These are phyloP conservation scores for Nemapogon koenigi DNA, from an alignment of 2,888 invertebrate genomes.

Conservation along the genomic window DNA sequence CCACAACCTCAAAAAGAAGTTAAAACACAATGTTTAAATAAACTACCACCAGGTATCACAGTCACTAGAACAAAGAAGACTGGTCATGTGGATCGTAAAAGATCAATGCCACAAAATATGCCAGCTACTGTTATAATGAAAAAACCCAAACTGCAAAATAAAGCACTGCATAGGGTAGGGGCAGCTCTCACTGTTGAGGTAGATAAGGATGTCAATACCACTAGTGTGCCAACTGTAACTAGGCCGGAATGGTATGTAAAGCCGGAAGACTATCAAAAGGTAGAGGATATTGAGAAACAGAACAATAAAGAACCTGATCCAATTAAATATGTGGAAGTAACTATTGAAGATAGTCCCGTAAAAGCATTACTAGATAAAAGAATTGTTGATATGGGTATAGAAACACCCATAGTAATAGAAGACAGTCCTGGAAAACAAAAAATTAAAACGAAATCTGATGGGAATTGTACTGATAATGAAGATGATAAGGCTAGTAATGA, in stretches of 20 bases:
- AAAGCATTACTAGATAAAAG: constrained; percentile 30
- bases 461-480: constrained; percentile 16
- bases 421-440: constrained; percentile 42
- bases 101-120: neutral
- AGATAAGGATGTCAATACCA: constrained; percentile 39
- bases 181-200: constrained; percentile 38
- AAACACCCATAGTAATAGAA: constrained; percentile 43
- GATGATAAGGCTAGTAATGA: constrained; percentile 20
- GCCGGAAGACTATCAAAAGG: constrained; percentile 35
- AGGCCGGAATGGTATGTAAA: constrained; percentile 47
- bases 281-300: constrained; percentile 23
- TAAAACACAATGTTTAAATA: constrained; percentile 12
- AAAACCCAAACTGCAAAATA: constrained; percentile 11
- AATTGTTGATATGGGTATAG: constrained; percentile 26
- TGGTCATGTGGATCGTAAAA: neutral
- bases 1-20: too few relatives aligned
- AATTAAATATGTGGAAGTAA: constrained; percentile 38
- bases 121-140: neutral
- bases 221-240: constrained; percentile 9
- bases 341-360: constrained; percentile 51
- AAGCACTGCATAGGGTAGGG: constrained; percentile 15
- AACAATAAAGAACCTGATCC: constrained; percentile 43
- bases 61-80: constrained; percentile 26
- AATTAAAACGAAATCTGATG: constrained; percentile 17
- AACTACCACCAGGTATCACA: constrained; percentile 40